phyloP scores from a whole-genome alignment of 1,140 invertebrate genomes.

The Helicoverpa armigera region DNA sequence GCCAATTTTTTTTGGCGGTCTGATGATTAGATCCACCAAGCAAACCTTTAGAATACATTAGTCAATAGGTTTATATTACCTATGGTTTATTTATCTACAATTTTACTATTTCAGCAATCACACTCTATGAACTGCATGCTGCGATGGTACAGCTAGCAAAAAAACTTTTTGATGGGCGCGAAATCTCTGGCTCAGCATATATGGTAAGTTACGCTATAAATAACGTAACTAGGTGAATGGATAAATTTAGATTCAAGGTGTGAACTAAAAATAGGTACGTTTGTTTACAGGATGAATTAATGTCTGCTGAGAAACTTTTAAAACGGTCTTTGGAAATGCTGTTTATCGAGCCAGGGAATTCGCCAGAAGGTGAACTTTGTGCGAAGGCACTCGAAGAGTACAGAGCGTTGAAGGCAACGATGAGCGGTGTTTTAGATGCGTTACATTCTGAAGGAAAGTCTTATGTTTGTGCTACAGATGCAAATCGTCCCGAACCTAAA shows the following conservation, averaged over 20 bases:
- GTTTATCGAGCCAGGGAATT: conserved; percentile 89
- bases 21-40: too few species aligned
- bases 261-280: conserved; percentile 1
- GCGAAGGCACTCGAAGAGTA: conserved; percentile 89
- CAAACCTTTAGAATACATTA: too few species aligned
- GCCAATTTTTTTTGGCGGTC: too few species aligned
- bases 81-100: not conserved
- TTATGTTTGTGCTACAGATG: conserved; percentile 58
- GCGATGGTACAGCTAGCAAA: conserved; percentile 89
- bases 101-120: conserved; percentile 87
- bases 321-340: conserved; percentile 89
- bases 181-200: conserved; percentile 85
- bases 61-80: too few species aligned
- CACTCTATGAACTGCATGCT: conserved; percentile 91
- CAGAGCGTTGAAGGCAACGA: conserved; percentile 87
- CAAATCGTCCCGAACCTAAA: conserved; percentile 37
- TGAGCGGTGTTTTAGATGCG: conserved; percentile 82
- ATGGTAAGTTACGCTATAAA: conserved; percentile 66
- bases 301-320: conserved; percentile 87
- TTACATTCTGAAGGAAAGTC: conserved; percentile 75
- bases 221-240: not conserved
- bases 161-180: conserved; percentile 86
- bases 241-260: not conserved
- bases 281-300: conserved; percentile 78
- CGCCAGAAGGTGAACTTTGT: conserved; percentile 91